phyloP scores from a whole-genome alignment of 2,888 invertebrate species.

The Dyspetes luteomarginatus region DNA sequence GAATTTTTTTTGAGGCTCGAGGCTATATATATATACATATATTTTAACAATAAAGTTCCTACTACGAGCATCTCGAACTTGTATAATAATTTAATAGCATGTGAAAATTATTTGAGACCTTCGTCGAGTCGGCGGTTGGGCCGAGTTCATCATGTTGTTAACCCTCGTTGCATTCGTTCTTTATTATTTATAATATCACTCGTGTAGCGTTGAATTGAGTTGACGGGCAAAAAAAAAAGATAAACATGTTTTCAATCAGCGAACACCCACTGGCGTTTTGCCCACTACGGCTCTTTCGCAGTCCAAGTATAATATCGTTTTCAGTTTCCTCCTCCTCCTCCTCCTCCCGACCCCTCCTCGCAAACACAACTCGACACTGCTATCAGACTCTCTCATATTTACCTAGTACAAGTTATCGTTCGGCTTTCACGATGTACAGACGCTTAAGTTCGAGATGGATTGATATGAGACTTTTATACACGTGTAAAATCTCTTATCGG shows the following conservation, averaged over 20 bases:
- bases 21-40: too few relatives aligned
- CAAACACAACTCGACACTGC: background rate
- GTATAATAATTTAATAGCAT: background rate
- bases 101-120: too few relatives aligned
- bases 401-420: slow-evolving; percentile 29
- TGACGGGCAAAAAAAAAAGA: too few relatives aligned
- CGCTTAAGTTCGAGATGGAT: background rate
- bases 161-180: slow-evolving; percentile 14
- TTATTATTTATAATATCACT: background rate
- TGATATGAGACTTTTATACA: background rate
- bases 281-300: background rate
- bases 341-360: too few relatives aligned
- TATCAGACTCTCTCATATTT: slow-evolving; percentile 25
- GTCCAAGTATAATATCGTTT: background rate
- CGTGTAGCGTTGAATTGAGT: background rate
- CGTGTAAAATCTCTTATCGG: background rate
- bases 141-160: background rate
- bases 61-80: background rate
- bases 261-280: background rate
- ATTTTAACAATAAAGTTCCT: too few relatives aligned
- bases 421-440: background rate
- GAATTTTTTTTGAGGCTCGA: too few relatives aligned
- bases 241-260: slow-evolving; percentile 25
- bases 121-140: too few relatives aligned
- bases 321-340: background rate